phyloP scores from a whole-genome alignment of 1,140 invertebrate species.

The Megalopta genalis region DNA sequence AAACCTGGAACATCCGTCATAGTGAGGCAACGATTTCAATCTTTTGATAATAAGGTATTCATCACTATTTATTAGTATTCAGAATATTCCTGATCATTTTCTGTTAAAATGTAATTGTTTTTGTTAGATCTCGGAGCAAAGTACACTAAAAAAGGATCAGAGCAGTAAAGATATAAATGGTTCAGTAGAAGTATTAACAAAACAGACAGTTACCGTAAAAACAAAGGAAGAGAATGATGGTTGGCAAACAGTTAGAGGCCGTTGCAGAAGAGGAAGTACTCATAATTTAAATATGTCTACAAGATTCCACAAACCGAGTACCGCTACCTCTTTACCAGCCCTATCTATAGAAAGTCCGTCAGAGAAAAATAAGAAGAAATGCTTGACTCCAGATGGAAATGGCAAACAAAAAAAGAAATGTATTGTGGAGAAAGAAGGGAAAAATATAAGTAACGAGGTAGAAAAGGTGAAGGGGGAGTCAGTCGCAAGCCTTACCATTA shows the following conservation, averaged over 20 bases:
- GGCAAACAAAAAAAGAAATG: slow-evolving; percentile 62
- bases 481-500: slow-evolving; percentile 37
- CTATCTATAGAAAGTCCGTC: slow-evolving; percentile 77
- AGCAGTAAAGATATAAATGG: slow-evolving; percentile 65
- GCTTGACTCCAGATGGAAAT: slow-evolving; percentile 66
- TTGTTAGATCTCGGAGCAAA: slow-evolving; percentile 58
- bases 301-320: slow-evolving; percentile 81
- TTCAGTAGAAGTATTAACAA: slow-evolving; percentile 72
- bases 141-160: slow-evolving; percentile 43
- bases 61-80: not conserved
- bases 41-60: slow-evolving; percentile 59
- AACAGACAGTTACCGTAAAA: slow-evolving; percentile 54
- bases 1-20: slow-evolving; percentile 70
- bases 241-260: slow-evolving; percentile 85
- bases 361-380: slow-evolving; percentile 76
- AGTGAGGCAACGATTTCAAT: slow-evolving; percentile 65
- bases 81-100: not conserved
- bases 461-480: slow-evolving; percentile 67
- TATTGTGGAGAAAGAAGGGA: slow-evolving; percentile 61
- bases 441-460: slow-evolving; percentile 64
- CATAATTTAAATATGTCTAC: slow-evolving; percentile 77
- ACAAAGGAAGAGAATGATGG: slow-evolving; percentile 79
- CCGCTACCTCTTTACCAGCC: slow-evolving; percentile 82
- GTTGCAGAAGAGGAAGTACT: slow-evolving; percentile 76
- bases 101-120: slow-evolving; percentile 19